phyloP scores from a whole-genome alignment of 2,113 vertebrate genomes.

The Trinectes maculatus region DNA sequence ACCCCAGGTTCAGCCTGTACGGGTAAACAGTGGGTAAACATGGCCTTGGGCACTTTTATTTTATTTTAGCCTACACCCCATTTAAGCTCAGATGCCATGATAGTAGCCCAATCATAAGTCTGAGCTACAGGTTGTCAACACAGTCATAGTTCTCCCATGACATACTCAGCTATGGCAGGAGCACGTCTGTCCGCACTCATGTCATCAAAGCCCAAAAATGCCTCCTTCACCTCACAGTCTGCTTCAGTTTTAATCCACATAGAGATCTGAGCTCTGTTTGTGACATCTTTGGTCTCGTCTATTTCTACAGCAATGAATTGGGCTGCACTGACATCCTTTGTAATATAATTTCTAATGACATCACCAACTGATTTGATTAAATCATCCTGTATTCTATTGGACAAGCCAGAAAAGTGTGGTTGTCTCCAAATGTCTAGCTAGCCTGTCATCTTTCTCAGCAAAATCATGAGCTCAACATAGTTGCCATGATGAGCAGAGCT shows the following conservation, averaged over 20 bases:
- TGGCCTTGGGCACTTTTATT: not conserved
- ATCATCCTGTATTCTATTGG: constrained; percentile 17
- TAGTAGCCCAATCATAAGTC: not conserved
- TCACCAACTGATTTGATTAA: constrained; percentile 15
- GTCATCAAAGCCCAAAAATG: constrained; percentile 12
- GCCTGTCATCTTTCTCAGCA: constrained; percentile 23
- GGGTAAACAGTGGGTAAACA: constrained; percentile 17
- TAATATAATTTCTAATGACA: constrained; percentile 1
- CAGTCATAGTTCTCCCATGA: constrained; percentile 19
- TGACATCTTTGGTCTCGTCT: constrained; percentile 8
- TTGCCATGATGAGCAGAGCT: not conserved
- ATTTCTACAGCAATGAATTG: constrained; percentile 17
- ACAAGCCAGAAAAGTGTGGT: constrained; percentile 24
- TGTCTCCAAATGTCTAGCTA: constrained; percentile 17
- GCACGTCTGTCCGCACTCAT: not conserved
- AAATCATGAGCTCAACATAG: constrained; percentile 15
- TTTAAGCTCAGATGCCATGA: constrained; percentile 28
- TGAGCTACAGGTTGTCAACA: constrained; percentile 20
- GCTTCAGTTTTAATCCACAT: not conserved
- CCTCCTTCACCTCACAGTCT: constrained; percentile 9
- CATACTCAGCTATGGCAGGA: not conserved
- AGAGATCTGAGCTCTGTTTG: constrained; percentile 2
- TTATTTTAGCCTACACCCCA: not conserved
- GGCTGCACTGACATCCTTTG: constrained; percentile 11
- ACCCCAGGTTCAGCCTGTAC: constrained; percentile 9